Evolutionary conservation across 2,797 vertebrate genomes (phyloP).

Genomic region (Stomatorhinus walkeri): DNA sequence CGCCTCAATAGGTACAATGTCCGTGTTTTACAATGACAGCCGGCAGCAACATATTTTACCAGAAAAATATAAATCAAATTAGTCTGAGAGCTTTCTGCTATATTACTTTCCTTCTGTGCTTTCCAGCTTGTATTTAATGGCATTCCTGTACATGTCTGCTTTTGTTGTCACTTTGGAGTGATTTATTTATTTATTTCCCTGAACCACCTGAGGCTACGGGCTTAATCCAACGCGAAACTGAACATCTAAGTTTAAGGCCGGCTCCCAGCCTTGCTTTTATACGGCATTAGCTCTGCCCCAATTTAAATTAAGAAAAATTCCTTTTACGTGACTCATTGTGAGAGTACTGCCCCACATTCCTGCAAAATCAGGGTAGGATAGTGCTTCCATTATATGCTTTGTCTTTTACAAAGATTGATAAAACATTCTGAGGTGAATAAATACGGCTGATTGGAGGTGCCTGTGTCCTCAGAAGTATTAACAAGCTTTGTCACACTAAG

Average conservation of each 20-base stretch:
- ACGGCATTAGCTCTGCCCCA: neutral
- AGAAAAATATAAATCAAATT: slow-evolving; percentile 62
- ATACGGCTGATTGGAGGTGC: neutral
- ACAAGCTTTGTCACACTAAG: neutral
- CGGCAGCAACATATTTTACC: slow-evolving; percentile 58
- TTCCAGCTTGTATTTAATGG: neutral
- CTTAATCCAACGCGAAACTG: neutral
- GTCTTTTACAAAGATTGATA: neutral
- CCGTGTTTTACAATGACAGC: slow-evolving; percentile 52
- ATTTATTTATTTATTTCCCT: neutral
- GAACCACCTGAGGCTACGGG: neutral
- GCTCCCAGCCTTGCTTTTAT: neutral
- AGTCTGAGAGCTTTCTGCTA: slow-evolving; percentile 54
- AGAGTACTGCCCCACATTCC: neutral
- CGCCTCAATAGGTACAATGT: slow-evolving; percentile 44
- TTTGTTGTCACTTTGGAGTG: slow-evolving; percentile 1
- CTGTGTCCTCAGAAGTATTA: neutral
- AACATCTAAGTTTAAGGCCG: neutral
- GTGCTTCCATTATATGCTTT: neutral
- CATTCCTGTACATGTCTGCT: neutral
- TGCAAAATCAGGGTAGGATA: neutral
- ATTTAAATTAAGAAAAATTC: neutral
- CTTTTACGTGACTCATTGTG: neutral
- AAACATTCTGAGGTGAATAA: neutral
- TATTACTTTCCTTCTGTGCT: slow-evolving; percentile 40